Evolutionary conservation across 2,113 vertebrate species (phyloP).

Genomic region (Guaruba guarouba): DNA sequence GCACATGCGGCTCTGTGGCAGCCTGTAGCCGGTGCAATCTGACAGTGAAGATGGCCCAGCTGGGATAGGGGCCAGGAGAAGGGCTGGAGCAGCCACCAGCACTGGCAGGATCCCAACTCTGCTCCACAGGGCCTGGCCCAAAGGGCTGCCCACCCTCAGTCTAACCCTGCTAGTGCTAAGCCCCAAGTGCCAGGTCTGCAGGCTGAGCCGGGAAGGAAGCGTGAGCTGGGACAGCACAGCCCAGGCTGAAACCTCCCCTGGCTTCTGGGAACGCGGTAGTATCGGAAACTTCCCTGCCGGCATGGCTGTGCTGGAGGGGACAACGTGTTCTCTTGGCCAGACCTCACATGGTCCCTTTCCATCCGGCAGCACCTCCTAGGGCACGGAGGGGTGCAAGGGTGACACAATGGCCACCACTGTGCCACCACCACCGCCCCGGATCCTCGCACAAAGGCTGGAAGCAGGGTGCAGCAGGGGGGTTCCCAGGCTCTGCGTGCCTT

Average conservation of each 20-base stretch:
- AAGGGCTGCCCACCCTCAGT: background rate
- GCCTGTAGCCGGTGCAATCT: background rate
- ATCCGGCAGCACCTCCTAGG: background rate
- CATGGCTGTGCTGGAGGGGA: background rate
- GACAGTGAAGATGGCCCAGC: background rate
- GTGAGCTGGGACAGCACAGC: background rate
- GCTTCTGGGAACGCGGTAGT: background rate
- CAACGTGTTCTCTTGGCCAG: background rate
- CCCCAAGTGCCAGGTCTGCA: background rate
- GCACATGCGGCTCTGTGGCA: background rate
- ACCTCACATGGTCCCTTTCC: rapidly evolving
- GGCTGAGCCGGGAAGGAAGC: background rate
- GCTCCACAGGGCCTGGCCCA: background rate
- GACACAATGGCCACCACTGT: background rate
- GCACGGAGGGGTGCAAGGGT: rapidly evolving
- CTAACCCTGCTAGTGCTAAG: rapidly evolving
- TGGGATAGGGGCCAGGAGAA: slow-evolving; percentile 1
- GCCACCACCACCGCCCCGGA: background rate
- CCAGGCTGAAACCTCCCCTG: background rate
- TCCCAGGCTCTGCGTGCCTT: background rate
- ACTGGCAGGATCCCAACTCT: rapidly evolving
- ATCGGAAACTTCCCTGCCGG: background rate
- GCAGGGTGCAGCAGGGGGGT: background rate
- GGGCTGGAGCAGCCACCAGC: background rate
- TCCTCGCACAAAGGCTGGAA: slow-evolving; percentile 39